Base-by-base conservation (phyloP, 1,140 invertebrate species). In the Berghia stephanieae region DNA sequence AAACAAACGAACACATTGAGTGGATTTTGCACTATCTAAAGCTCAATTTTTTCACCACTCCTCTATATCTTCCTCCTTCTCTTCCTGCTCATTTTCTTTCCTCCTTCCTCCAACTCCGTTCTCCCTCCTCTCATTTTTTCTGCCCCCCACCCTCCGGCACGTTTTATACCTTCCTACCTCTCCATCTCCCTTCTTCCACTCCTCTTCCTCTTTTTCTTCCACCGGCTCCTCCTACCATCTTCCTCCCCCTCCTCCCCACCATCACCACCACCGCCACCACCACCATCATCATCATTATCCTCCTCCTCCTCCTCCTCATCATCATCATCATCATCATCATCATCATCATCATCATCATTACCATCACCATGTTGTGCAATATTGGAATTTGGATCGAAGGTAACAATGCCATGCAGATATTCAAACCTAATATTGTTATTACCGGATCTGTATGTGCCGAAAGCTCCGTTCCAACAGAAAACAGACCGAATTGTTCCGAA, bases 231-330 rank as follows among this genome's bases (percentile, higher is more conserved):
- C 57, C 57, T 31, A 16, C 57, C 34, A 10, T 63, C 57, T 63
- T 31, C 57, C 27, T 21, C 57, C 27, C 27, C 27, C 63, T 67
- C 21, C 38, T 57, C 55, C 31, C 31, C 55, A 24, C 31, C 55
- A 24, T 57, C 55, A 24, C 4, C 55, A 24, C 31, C 55, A 24
- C 4, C 55, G n/a, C 31, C 55, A 24, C 4, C 55, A 24, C 31
- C 55, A 24, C 31, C 55, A 24, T 57, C 55, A 24, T 57, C 55
- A 24, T 57, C 55, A 24, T 57, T 31, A 24, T 57, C 55, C 31
- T 57, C 55, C 31, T 57, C 55, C 31, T 57, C 55, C 31, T 57
- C 55, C 31, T 57, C 55, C 31, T 57, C 55, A 24, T 57, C 55
- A 24, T 57, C 55, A 24, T 57, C 55, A 24, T 57, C 55, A 24